A percentile compares a stretch with the other conserved stretches of the same genome.
Conservation (phyloP, 2,797 vertebrate genomes). For the Enteromius anoplus region DNA sequence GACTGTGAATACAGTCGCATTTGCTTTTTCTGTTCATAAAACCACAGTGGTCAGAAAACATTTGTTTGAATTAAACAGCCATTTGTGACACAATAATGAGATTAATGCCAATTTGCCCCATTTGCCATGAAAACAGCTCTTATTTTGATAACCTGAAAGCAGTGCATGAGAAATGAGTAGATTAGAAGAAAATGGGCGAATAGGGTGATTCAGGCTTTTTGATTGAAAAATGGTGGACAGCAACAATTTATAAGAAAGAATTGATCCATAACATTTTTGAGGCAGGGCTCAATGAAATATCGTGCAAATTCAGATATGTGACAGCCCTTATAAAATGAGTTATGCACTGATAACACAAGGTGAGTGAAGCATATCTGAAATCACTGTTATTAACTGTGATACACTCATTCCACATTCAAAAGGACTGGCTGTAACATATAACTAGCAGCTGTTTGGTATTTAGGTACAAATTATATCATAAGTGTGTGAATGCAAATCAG, state of each 20-base stretch:
- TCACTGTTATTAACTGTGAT: not conserved
- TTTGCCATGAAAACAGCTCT: conserved; percentile 27
- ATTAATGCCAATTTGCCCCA: conserved; percentile 28
- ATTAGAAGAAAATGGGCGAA: not conserved
- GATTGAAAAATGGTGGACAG: not conserved
- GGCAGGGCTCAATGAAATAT: not conserved
- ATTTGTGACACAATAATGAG: conserved; percentile 30
- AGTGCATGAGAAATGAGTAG: not conserved
- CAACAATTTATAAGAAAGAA: not conserved
- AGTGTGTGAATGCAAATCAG: conserved; percentile 4
- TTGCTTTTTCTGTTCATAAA: conserved; percentile 49
- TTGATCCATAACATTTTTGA: not conserved
- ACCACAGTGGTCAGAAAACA: conserved; percentile 42
- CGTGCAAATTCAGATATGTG: not conserved
- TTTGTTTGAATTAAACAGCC: conserved; percentile 41
- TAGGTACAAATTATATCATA: conserved; percentile 7
- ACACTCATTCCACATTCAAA: not conserved
- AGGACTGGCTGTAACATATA: not conserved
- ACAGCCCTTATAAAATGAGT: conserved; percentile 2
- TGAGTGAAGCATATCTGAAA: not conserved
- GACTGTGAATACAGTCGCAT: conserved; percentile 51
- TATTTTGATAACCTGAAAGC: conserved; percentile 37
- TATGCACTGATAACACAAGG: not conserved
- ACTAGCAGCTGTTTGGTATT: conserved; percentile 3
- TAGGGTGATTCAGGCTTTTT: not conserved